Evolutionary conservation across 2,113 vertebrate species (phyloP).

Genomic region (Microtus richardsoni): DNA sequence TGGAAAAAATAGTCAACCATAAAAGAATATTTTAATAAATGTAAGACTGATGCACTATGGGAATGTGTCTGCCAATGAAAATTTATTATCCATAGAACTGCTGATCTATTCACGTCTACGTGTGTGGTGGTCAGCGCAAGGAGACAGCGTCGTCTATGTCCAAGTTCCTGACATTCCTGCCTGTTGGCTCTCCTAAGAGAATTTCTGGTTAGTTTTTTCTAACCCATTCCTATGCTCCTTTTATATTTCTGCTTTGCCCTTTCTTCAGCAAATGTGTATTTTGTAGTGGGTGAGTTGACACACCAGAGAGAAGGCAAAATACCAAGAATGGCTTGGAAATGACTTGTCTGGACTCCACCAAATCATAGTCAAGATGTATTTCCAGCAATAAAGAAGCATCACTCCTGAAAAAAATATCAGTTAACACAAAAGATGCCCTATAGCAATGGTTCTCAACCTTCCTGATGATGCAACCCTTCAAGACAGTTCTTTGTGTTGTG

Average conservation of each 20-base stretch:
- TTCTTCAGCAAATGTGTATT: neutral
- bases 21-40: neutral
- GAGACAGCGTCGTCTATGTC: neutral
- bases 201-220: neutral
- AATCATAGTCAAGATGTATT: conserved; percentile 39
- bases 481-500: neutral
- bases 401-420: conserved; percentile 49
- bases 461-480: neutral
- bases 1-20: neutral
- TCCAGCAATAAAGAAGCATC: conserved; percentile 2
- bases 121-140: neutral
- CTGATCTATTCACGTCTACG: neutral
- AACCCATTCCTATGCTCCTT: neutral
- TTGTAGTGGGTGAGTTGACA: neutral
- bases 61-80: neutral
- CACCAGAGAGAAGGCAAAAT: neutral
- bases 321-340: conserved; percentile 9
- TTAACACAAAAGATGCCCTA: conserved; percentile 3
- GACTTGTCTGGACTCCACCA: conserved; percentile 29
- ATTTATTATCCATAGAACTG: neutral
- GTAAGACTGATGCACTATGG: neutral
- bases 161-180: neutral
- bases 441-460: neutral
- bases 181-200: neutral
- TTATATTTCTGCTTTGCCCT: neutral